A percentile compares a stretch with the other conserved stretches of the same genome.
Evolutionary conservation across 2,888 invertebrate genomes (phyloP).

Genomic region (Drosophila pseudotalamancana): DNA sequence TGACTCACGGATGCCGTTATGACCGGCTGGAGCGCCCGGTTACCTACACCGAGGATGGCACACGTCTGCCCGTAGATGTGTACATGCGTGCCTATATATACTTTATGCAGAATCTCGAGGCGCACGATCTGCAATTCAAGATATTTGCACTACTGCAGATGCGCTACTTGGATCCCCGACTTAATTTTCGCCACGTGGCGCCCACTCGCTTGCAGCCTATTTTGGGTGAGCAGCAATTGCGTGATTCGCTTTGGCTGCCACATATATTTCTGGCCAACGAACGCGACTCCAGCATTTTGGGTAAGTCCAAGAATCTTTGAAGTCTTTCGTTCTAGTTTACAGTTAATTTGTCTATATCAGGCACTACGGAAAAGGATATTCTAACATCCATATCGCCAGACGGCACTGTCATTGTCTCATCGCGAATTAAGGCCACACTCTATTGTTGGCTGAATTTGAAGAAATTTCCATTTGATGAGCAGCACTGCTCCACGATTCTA

Average conservation of each 20-base stretch:
- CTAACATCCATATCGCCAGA: slow-evolving; percentile 91
- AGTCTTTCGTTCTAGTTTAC: neutral
- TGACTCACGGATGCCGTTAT: slow-evolving; percentile 91
- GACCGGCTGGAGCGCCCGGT: slow-evolving; percentile 89
- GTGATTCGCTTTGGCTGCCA: slow-evolving; percentile 92
- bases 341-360: slow-evolving; percentile 72
- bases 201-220: slow-evolving; percentile 88
- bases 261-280: slow-evolving; percentile 93
- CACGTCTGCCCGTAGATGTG: slow-evolving; percentile 88
- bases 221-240: slow-evolving; percentile 89
- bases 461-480: slow-evolving; percentile 95
- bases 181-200: slow-evolving; percentile 88
- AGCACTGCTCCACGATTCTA: slow-evolving; percentile 91
- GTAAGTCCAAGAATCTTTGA: slow-evolving; percentile 42
- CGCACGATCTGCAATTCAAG: slow-evolving; percentile 93
- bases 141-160: slow-evolving; percentile 92
- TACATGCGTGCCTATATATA: slow-evolving; percentile 91
- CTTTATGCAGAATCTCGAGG: slow-evolving; percentile 93
- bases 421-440: slow-evolving; percentile 91
- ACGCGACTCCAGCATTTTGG: slow-evolving; percentile 89
- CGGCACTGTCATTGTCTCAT: slow-evolving; percentile 92
- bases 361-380: slow-evolving; percentile 91
- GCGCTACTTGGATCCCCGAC: slow-evolving; percentile 90
- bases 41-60: slow-evolving; percentile 81
- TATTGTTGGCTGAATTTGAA: slow-evolving; percentile 94